Evolutionary conservation across 2,888 invertebrate genomes (phyloP).

Genomic region (Dasypogon diadema): DNA sequence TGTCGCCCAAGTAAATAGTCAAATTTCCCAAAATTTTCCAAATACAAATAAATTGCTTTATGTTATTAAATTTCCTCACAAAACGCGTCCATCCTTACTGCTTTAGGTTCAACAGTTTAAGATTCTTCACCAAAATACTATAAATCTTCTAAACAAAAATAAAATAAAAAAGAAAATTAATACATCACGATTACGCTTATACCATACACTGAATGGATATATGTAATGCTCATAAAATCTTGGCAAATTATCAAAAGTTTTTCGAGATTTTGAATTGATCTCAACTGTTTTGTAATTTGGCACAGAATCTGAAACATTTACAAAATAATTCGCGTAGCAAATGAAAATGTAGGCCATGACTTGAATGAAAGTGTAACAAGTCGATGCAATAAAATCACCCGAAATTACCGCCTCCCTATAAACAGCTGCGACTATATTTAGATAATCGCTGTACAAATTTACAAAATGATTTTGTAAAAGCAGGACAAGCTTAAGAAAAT

Average conservation of each 20-base stretch:
- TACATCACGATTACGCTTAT: neutral
- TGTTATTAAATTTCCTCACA: too few species aligned
- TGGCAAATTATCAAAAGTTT: neutral
- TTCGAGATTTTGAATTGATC: neutral
- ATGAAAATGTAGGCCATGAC: slow-evolving; percentile 12
- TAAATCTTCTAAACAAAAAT: too few species aligned
- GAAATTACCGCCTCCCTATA: neutral
- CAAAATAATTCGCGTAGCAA: neutral
- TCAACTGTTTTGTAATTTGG: neutral
- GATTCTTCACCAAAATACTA: too few species aligned
- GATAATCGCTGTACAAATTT: neutral
- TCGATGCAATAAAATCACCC: neutral
- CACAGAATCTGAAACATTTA: slow-evolving; percentile 10
- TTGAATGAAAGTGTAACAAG: slow-evolving; percentile 1
- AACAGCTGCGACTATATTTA: neutral
- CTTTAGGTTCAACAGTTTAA: too few species aligned
- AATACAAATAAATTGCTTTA: too few species aligned
- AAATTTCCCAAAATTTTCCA: too few species aligned
- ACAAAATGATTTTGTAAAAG: neutral
- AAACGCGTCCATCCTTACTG: too few species aligned
- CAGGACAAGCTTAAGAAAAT: too few species aligned
- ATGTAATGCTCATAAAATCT: neutral
- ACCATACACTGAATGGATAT: neutral
- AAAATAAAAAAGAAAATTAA: too few species aligned
- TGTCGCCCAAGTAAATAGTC: too few species aligned